Evolutionary conservation across 2,113 vertebrate genomes (phyloP).

Genomic region (Alces alces): DNA sequence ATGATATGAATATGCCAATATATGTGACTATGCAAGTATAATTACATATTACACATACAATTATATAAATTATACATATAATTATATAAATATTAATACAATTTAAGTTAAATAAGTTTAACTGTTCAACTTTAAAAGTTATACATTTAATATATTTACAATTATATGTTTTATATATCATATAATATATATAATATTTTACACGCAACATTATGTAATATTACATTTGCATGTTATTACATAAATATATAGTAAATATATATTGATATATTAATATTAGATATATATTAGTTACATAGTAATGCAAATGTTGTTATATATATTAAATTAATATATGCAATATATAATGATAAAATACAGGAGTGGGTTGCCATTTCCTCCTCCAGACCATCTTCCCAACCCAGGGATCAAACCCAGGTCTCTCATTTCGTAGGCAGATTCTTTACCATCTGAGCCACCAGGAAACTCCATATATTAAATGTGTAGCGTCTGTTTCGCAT

Average conservation of each 20-base stretch:
- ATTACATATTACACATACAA: too few relatives aligned
- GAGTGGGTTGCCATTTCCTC: not conserved
- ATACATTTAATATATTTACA: not conserved
- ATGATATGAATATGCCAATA: not conserved
- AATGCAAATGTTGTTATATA: not conserved
- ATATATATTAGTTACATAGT: not conserved
- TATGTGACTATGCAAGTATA: not conserved
- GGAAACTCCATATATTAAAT: not conserved
- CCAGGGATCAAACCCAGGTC: not conserved
- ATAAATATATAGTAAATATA: not conserved
- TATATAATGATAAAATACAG: not conserved
- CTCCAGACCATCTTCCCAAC: not conserved
- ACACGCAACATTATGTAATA: rapidly evolving
- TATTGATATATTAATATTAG: not conserved
- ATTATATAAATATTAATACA: not conserved
- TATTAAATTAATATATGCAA: not conserved
- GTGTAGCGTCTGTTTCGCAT: not conserved
- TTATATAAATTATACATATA: not conserved
- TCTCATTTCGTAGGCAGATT: not conserved
- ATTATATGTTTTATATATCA: not conserved
- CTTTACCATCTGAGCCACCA: not conserved
- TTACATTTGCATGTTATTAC: not conserved
- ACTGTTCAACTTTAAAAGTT: not conserved
- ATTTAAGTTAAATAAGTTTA: not conserved
- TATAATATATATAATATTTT: not conserved